Conservation (phyloP, 2,888 invertebrate genomes). For the Drosophila prostipennis region DNA sequence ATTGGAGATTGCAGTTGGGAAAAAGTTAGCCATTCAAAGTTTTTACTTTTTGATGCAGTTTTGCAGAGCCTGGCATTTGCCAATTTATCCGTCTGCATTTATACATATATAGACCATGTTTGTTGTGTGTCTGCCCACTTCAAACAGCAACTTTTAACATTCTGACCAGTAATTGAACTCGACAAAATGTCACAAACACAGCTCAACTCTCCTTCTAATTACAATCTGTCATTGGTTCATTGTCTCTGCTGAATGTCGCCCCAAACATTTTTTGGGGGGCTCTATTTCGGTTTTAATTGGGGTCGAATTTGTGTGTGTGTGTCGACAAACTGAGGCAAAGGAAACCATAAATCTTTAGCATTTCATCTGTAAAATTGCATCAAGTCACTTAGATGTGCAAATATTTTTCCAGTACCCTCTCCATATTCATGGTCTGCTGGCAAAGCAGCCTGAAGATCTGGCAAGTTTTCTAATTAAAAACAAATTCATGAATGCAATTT, state of each 20-base stretch:
- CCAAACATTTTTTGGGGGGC: slow-evolving; percentile 3
- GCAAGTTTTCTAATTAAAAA: slow-evolving; percentile 67
- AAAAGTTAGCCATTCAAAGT: slow-evolving; percentile 71
- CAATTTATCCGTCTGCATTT: slow-evolving; percentile 48
- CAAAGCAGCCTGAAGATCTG: slow-evolving; percentile 1
- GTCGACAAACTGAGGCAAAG: slow-evolving; percentile 7
- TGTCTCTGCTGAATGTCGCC: slow-evolving; percentile 10
- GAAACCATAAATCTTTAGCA: slow-evolving; percentile 21
- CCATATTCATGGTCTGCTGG: slow-evolving; percentile 29
- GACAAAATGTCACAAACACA: slow-evolving; percentile 57
- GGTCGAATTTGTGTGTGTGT: slow-evolving; percentile 6
- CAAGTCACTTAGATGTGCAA: slow-evolving; percentile 16
- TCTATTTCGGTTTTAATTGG: slow-evolving; percentile 27
- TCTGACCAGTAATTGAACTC: slow-evolving; percentile 68
- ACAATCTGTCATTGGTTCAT: slow-evolving; percentile 50
- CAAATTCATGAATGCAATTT: slow-evolving; percentile 64
- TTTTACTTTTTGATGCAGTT: slow-evolving; percentile 66
- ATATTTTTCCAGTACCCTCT: slow-evolving; percentile 11
- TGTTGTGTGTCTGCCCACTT: too few relatives aligned
- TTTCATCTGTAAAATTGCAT: slow-evolving; percentile 14
- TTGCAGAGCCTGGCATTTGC: slow-evolving; percentile 30
- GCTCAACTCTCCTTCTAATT: slow-evolving; percentile 59
- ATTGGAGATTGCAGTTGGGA: slow-evolving; percentile 74
- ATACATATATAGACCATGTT: slow-evolving; percentile 22
- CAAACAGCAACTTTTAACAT: slow-evolving; percentile 50